Evolutionary conservation across 1,140 invertebrate genomes (phyloP), one percentile per base, ranked within the genome.

Genomic region (Phymorhynchus buccinoides): DNA sequence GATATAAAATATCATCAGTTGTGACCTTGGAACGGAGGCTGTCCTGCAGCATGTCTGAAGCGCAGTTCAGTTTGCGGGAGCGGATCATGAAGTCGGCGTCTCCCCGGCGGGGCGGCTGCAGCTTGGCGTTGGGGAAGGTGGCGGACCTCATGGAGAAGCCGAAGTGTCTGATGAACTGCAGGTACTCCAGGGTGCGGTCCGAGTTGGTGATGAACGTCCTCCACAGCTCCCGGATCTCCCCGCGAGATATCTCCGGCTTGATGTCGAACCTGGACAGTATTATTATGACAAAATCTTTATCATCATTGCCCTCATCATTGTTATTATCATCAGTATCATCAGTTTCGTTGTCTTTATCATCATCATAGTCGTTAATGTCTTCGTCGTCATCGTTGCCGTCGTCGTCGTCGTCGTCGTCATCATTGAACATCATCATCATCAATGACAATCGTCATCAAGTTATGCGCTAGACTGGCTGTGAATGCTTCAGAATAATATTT

Each of bases 131-230:
- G n/a, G 92, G 91, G 88, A 90, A 93, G 16, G 91, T 87, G 14
- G 93, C 93, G 32, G 92, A 92, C 62, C 88, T 88, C 82, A 89
- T 87, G 12, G 91, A 92, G 86, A 92, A 93, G 18, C 93, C 92
- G 89, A 94, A 94, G 88, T 93, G 92, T 39, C 93, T 90, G 68
- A 93, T 88, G 90, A 94, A 94, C 88, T 94, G 90, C 42, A 89
- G 87, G 77, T 91, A 94, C 35, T 93, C 93, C 18, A 94, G 85
- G 18, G 90, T 93, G 83, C 91, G 91, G 85, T 93, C 90, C 18
- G 90, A 88, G 88, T 93, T 93, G 48, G 92, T 91, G 71, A 94
- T 93, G 87, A 93, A 93, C 22, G 92, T 92, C 73, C 90, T 88
- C 93, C 93, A 94, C 32, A 94, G 71, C 44, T 92, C 90, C 68